These are phyloP conservation scores for Agrilus planipennis DNA, from an alignment of 1,140 invertebrate genomes.

Conservation along the genomic window DNA sequence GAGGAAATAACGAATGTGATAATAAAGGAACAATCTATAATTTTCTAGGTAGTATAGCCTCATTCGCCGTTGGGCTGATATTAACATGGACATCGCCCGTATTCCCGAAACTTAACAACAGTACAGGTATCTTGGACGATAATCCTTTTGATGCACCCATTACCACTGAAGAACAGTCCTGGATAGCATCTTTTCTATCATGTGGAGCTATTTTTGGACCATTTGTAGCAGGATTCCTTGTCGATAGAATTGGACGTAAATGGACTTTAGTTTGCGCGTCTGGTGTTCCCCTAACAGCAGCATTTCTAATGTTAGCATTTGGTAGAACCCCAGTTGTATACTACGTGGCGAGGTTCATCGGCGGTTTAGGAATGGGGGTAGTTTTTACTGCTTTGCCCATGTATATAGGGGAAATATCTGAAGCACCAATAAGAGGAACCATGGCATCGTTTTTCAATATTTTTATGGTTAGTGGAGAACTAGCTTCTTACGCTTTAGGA, in stretches of 20 bases:
- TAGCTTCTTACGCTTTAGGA: conserved; percentile 42
- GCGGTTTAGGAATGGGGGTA: conserved; percentile 35
- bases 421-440: conserved; percentile 24
- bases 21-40: too few species aligned
- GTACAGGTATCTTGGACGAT: conserved; percentile 14
- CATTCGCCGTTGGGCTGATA: conserved; percentile 50
- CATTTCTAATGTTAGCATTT: conserved; percentile 33
- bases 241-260: conserved; percentile 67
- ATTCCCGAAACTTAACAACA: conserved; percentile 40
- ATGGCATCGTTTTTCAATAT: conserved; percentile 14
- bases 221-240: conserved; percentile 46
- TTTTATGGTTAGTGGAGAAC: conserved; percentile 11
- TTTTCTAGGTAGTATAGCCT: conserved; percentile 51
- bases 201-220: conserved; percentile 66
- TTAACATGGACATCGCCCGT: conserved; percentile 68
- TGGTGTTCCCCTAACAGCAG: conserved; percentile 30
- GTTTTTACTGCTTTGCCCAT: conserved; percentile 38
- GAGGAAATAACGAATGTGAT: too few species aligned
- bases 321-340: conserved; percentile 29
- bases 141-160: conserved; percentile 34
- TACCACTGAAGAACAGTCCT: conserved; percentile 48
- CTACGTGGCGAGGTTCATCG: conserved; percentile 33
- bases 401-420: conserved; percentile 40
- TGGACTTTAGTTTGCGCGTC: conserved; percentile 41
- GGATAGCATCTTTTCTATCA: conserved; percentile 72